Conservation (phyloP, 2,888 invertebrate genomes). For the Leptopilina syphax region DNA sequence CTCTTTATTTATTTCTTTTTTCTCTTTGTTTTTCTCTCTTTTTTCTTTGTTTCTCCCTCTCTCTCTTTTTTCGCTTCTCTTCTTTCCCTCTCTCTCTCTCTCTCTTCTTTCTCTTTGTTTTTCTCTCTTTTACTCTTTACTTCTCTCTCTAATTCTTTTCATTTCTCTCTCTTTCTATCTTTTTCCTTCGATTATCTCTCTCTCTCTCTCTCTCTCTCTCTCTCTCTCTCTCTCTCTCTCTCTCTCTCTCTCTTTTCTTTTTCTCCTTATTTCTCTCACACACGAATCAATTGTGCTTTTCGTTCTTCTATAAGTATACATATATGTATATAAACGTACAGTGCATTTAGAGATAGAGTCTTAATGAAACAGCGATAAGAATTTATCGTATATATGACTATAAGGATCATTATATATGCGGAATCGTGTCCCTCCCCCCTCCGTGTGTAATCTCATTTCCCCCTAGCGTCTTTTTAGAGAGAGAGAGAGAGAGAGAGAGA, state of each 20-base stretch:
- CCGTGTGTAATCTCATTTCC: constrained; percentile 23
- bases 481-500: neutral
- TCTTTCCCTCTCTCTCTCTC: too few relatives aligned
- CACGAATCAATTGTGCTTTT: constrained; percentile 20
- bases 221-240: neutral
- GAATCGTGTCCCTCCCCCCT: constrained; percentile 6
- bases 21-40: too few relatives aligned
- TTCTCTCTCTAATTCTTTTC: too few relatives aligned
- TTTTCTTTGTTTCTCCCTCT: too few relatives aligned
- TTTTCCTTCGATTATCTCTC: too few relatives aligned
- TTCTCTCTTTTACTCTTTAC: too few relatives aligned
- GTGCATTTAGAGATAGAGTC: neutral
- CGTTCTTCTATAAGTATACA: neutral
- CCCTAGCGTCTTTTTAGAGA: neutral
- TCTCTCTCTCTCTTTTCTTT: too few relatives aligned
- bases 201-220: neutral
- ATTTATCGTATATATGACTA: constrained; percentile 1
- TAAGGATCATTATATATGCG: neutral
- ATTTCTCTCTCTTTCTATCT: too few relatives aligned
- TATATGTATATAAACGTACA: neutral
- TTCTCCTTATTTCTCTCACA: neutral
- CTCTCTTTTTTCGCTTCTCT: too few relatives aligned
- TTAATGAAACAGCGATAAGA: constrained; percentile 36
- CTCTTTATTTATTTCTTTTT: too few relatives aligned
- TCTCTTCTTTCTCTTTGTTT: too few relatives aligned